Base-by-base conservation (phyloP, 2,888 invertebrate species). In the Trissolcus japonicus region DNA sequence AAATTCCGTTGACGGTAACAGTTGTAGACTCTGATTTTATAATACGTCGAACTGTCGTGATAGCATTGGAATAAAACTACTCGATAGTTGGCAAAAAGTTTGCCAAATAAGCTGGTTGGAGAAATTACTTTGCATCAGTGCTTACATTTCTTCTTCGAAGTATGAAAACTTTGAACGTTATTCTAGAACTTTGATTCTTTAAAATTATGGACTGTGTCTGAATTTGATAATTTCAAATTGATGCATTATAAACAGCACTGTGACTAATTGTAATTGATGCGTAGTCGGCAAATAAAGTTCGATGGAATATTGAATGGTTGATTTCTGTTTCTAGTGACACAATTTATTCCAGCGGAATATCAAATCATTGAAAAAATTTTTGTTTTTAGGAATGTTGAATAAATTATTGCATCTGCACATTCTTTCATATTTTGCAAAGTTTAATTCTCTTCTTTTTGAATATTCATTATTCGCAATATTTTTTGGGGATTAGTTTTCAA, bases 41-140 rank as follows among this genome's bases (percentile, higher is more conserved):
- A 66, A 73, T 73, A 73, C 73, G 73, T 73, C 73, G 73, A 73
- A 74, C 74, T 57, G 67, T 57, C 67, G 67, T 57, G 74, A 62
- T 67, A 67, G 60, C 73, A 67, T 73, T 67, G 60, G 56, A 74
- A 74, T 73, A 67, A 67, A 74, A 74, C 57, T 74, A 74, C 67
- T 74, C 62, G 67, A 74, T 74, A 65, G 74, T 74, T 62, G 46
- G 62, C 53, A 19, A 57, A 46, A 74, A 74, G 74, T 74, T 74
- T 67, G 62, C 50, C 75, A 75, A 75, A 75, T 69, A 75, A 75
- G 75, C 63, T 74, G 57, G 67, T 68, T 62, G 62, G 67, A 68
- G 68, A 74, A 74, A 74, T 74, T 74, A 68, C 59, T 68, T 68
- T 74, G 67, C 63, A 68, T 68, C 75, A 60, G 61, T 69, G 56